These are phyloP conservation scores for Physella acuta DNA, from an alignment of 1,140 invertebrate species.

Conservation along the genomic window DNA sequence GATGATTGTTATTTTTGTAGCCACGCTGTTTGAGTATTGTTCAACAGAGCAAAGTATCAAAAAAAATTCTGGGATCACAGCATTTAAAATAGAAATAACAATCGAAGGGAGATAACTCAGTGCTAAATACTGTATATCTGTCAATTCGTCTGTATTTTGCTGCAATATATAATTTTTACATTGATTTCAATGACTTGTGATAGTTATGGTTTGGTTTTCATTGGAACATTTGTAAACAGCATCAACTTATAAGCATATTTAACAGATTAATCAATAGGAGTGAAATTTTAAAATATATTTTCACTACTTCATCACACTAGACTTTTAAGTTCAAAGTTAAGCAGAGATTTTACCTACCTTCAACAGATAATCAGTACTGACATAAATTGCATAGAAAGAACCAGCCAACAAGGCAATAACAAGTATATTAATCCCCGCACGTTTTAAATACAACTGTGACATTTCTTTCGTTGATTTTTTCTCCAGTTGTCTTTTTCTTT, in stretches of 20 bases:
- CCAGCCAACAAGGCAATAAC: conserved; percentile 5
- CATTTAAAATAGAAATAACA: conserved; percentile 16
- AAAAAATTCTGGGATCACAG: conserved; percentile 19
- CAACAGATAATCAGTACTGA: conserved; percentile 9
- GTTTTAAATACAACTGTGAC: conserved; percentile 7
- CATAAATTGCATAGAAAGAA: conserved; percentile 8
- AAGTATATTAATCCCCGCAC: background rate
- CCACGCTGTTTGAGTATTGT: conserved; percentile 11
- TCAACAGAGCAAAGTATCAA: conserved; percentile 1
- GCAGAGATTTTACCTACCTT: too few species aligned
- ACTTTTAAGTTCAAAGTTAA: too few species aligned
- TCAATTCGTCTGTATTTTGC: conserved; percentile 5
- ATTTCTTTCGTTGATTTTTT: conserved; percentile 7
- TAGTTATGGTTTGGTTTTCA: too few species aligned
- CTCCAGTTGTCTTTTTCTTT: background rate
- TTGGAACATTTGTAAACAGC: too few species aligned
- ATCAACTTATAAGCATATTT: too few species aligned
- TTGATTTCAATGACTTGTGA: too few species aligned
- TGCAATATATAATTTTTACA: too few species aligned
- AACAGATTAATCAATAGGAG: too few species aligned
- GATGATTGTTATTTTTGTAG: conserved; percentile 12
- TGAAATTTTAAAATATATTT: too few species aligned
- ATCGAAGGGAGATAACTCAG: conserved; percentile 17
- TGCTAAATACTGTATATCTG: background rate
- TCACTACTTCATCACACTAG: too few species aligned